Percentiles rank a stretch among this genome's conserved stretches.
Evolutionary conservation across 2,797 vertebrate genomes (phyloP).

Genomic region (Hybognathus amarus): DNA sequence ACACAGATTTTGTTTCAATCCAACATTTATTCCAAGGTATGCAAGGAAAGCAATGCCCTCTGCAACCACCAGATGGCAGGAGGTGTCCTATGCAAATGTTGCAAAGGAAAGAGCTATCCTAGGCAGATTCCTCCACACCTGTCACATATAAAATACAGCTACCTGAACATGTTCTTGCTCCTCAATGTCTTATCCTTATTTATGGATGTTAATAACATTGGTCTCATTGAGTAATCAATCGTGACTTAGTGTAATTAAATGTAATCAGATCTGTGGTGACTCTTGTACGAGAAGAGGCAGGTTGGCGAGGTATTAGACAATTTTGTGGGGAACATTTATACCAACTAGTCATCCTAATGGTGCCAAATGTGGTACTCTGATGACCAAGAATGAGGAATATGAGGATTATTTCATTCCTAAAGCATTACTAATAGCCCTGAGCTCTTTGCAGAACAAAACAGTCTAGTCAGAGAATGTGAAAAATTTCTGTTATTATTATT

Average conservation of each 20-base stretch:
- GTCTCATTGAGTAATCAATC: not conserved
- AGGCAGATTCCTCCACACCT: not conserved
- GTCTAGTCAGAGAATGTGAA: not conserved
- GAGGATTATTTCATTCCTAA: conserved; percentile 1
- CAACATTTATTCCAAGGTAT: not conserved
- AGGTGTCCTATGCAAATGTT: conserved; percentile 24
- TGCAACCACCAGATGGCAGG: conserved; percentile 58
- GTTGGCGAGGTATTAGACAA: conserved; percentile 15
- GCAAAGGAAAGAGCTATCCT: not conserved
- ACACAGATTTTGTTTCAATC: conserved; percentile 19
- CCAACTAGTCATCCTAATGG: conserved; percentile 14
- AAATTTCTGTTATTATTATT: too few species aligned
- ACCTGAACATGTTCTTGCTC: not conserved
- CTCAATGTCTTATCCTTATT: not conserved
- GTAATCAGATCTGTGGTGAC: not conserved
- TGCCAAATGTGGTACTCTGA: conserved; percentile 35
- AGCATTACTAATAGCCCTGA: not conserved
- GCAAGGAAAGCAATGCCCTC: not conserved
- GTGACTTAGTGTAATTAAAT: conserved; percentile 3
- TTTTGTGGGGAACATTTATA: conserved; percentile 25
- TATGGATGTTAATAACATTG: conserved; percentile 7
- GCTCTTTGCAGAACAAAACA: not conserved
- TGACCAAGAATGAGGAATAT: conserved; percentile 46
- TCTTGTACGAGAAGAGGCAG: conserved; percentile 11
- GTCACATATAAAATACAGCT: conserved; percentile 5